Evolutionary conservation across 2,888 invertebrate genomes (phyloP), one percentile per base, ranked within the genome.

Genomic region (Platypus cylindrus): DNA sequence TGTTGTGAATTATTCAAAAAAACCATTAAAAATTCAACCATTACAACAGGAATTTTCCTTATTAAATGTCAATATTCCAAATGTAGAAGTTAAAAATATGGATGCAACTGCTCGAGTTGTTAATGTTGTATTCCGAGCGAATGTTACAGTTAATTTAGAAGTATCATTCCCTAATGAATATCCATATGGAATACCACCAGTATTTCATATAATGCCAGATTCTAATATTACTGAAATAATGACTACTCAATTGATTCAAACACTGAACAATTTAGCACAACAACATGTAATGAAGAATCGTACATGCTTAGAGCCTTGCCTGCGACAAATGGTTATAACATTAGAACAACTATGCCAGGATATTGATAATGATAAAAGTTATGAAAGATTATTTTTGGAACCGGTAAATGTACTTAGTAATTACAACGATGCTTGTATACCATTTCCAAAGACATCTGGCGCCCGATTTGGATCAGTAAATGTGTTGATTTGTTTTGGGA

Each of bases 361-460:
- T 51, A 63, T 50, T 8, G 71, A 63, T 41, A 70, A 67, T 36
- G 70, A 70, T 41, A 45, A 51, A 18, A 41, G 44, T 2, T 51
- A 48, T 30, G 51, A 51, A 16, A 36, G 48, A 24, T 47, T 48
- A 3, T 53, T 50, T 40, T 40, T 46, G 5, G 50, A 53, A 36
- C 45, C 51, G 14, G 11, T 14, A 3, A 50, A 47, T 37, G 48
- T 60, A 3, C 62, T 62, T 40, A 59, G 62, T n/a, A 59, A 62
- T 22, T 65, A 60, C 42, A 66, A 66, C 40, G 86, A 86, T 53
- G 77, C 84, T 5, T 85, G 84, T 55, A 84, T 95, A 47, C 94
- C 94, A 1, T 95, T 91, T 60, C 94, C 94, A 0, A 70, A 89
- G 34, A 94, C 93, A 0, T 90, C 89, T 7, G 93, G 93, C 1